Conservation (phyloP, 2,797 vertebrate genomes). For the Eulemur albifrons region DNA sequence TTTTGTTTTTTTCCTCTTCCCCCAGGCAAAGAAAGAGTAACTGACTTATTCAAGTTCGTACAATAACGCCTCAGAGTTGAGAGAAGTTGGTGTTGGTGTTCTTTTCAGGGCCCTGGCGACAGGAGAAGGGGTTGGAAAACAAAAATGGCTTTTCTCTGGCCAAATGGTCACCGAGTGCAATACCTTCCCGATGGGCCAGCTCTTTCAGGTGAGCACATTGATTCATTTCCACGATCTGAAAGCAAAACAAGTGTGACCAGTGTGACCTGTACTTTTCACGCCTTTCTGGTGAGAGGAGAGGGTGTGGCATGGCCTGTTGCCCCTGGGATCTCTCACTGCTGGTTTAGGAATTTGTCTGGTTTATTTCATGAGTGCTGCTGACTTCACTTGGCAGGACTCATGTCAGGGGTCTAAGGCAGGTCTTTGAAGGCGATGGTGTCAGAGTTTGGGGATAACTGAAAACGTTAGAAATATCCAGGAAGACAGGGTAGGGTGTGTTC, state of each 20-base stretch:
- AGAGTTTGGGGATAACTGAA: not conserved
- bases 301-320: not conserved
- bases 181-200: not conserved
- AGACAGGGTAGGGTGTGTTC: accelerated
- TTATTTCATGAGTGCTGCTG: not conserved
- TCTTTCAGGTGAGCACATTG: constrained; percentile 11
- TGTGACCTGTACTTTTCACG: not conserved
- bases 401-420: not conserved
- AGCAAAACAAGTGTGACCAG: not conserved
- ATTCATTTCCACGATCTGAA: constrained; percentile 6
- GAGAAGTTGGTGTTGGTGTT: constrained; percentile 40
- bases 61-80: constrained; percentile 65
- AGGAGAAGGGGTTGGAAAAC: constrained; percentile 43
- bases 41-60: constrained; percentile 46
- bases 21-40: constrained; percentile 54
- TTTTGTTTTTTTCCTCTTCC: not conserved
- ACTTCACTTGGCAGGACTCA: constrained; percentile 59
- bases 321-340: not conserved
- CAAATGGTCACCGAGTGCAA: constrained; percentile 41
- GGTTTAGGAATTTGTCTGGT: not conserved
- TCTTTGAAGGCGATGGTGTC: constrained; percentile 37
- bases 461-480: not conserved
- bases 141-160: constrained; percentile 58
- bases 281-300: not conserved
- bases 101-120: constrained; percentile 48